Evolutionary conservation across 1,140 invertebrate species (phyloP).

Genomic region (Paramacrobiotus metropolitanus): DNA sequence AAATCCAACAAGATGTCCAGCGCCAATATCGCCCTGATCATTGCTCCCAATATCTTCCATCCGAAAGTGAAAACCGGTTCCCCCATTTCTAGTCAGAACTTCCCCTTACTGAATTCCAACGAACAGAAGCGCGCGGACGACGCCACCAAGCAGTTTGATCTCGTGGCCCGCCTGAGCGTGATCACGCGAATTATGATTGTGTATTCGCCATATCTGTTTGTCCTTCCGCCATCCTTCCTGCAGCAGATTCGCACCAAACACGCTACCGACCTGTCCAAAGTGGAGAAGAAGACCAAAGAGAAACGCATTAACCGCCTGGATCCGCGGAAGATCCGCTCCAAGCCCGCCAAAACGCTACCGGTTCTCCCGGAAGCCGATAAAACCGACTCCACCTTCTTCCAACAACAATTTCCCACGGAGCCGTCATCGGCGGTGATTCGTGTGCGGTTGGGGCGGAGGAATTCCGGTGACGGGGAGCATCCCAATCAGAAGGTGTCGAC

Average conservation of each 20-base stretch:
- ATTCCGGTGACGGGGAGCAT: background rate
- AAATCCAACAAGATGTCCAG: constrained; percentile 76
- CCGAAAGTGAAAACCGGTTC: background rate
- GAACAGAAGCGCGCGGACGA: background rate
- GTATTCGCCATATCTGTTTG: background rate
- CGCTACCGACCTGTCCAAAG: background rate
- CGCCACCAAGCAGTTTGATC: background rate
- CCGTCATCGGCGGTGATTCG: background rate
- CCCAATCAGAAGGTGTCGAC: background rate
- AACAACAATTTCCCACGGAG: background rate
- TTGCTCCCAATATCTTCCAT: constrained; percentile 55
- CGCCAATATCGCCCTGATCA: constrained; percentile 79
- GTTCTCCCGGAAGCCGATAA: background rate
- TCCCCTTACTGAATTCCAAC: background rate
- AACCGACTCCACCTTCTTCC: background rate
- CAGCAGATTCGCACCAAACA: background rate
- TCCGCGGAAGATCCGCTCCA: background rate
- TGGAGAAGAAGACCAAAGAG: background rate
- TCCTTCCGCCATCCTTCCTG: background rate
- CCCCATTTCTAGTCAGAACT: background rate
- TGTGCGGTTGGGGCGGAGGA: background rate
- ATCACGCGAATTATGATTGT: background rate
- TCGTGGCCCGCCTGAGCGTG: background rate
- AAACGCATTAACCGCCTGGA: background rate
- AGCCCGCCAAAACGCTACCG: background rate